phyloP scores from a whole-genome alignment of 2,797 vertebrate genomes.

The Columba guinea region DNA sequence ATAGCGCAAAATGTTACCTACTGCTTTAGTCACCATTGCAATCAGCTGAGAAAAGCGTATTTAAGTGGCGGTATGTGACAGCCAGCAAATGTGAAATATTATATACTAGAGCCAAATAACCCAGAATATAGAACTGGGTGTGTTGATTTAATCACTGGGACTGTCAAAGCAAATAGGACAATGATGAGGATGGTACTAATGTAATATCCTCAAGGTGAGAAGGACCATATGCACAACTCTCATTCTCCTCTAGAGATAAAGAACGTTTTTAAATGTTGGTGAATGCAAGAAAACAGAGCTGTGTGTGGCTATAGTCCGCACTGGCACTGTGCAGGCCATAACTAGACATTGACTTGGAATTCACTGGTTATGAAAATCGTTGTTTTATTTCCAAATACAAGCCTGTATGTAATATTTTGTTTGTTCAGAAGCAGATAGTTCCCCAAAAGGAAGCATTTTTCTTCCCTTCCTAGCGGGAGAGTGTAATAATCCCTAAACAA shows the following conservation, averaged over 20 bases:
- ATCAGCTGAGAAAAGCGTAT: background rate
- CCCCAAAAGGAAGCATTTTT: background rate
- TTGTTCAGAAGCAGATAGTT: background rate
- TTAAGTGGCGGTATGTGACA: background rate
- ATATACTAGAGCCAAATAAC: background rate
- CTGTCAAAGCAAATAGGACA: background rate
- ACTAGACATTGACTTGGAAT: background rate
- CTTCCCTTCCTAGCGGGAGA: background rate
- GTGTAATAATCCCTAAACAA: background rate
- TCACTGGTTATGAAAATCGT: background rate
- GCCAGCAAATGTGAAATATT: background rate
- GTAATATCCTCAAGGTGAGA: background rate
- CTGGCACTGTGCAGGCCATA: background rate
- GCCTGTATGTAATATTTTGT: background rate
- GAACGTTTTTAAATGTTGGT: background rate
- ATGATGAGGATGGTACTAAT: rapidly evolving
- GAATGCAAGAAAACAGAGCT: background rate
- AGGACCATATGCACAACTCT: background rate
- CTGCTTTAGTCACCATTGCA: background rate
- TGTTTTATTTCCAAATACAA: background rate
- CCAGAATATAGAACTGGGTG: background rate
- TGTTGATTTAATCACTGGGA: background rate
- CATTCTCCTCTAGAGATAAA: background rate
- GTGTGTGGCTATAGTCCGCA: background rate
- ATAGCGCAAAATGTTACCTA: background rate